These are phyloP conservation scores for Meteorus cinctellus DNA, from an alignment of 2,888 invertebrate species.

Conservation along the genomic window DNA sequence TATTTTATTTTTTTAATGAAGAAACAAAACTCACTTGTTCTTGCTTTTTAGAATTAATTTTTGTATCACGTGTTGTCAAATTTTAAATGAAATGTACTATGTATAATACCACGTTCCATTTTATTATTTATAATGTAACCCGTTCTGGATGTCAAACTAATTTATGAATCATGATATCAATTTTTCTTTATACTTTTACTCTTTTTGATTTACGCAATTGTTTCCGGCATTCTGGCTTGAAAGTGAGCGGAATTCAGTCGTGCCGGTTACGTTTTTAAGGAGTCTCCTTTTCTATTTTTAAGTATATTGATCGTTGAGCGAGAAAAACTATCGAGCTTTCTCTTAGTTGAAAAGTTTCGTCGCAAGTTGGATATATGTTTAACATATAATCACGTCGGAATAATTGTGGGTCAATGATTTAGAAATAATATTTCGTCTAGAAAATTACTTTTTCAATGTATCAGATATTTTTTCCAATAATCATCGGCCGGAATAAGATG, in stretches of 20 bases:
- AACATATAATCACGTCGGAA: background rate
- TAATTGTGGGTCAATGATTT: background rate
- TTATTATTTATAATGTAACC: conserved; percentile 24
- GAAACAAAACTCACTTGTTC: conserved; percentile 6
- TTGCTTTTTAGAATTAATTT: conserved; percentile 32
- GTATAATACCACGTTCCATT: conserved; percentile 19
- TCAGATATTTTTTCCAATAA: background rate
- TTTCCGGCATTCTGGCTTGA: background rate
- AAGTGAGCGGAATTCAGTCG: background rate
- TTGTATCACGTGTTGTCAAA: conserved; percentile 17
- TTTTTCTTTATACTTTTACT: background rate
- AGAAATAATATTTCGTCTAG: background rate
- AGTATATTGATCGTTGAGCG: background rate
- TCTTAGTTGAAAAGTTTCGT: no score
- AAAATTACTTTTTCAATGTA: background rate
- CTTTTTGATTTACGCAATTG: background rate
- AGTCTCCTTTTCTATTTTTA: background rate
- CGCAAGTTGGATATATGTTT: no score
- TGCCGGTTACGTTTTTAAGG: background rate
- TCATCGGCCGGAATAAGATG: background rate
- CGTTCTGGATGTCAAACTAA: background rate
- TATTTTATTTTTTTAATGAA: conserved; percentile 15
- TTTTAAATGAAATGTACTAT: conserved; percentile 14
- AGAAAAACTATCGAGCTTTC: background rate
- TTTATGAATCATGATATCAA: background rate